A percentile compares a stretch with the other conserved stretches of the same genome.
These are phyloP conservation scores for Laterallus jamaicensis DNA, from an alignment of 2,113 vertebrate genomes.

Conservation along the genomic window DNA sequence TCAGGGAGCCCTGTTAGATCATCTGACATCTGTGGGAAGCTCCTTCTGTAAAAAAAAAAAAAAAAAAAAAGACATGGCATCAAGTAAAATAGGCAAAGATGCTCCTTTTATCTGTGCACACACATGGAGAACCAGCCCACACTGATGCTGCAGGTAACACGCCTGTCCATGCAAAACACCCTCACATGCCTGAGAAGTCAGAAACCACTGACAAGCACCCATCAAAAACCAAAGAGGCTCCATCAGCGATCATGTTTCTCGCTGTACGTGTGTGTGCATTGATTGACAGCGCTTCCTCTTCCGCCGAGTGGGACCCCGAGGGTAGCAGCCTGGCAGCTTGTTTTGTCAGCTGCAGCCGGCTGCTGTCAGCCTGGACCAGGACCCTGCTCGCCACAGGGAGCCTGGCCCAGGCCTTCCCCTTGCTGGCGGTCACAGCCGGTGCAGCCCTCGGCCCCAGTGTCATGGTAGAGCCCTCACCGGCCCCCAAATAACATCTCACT, in stretches of 20 bases:
- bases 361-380: background rate
- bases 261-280: background rate
- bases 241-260: slow-evolving; percentile 20
- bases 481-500: slow-evolving; percentile 8
- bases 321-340: slow-evolving; percentile 37
- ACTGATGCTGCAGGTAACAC: background rate
- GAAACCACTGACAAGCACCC: slow-evolving; percentile 28
- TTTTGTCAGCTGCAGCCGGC: slow-evolving; percentile 77
- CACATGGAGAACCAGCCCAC: background rate
- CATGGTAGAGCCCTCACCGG: background rate
- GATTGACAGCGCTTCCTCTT: slow-evolving; percentile 68
- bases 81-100: background rate
- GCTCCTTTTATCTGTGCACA: accelerated
- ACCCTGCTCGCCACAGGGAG: background rate
- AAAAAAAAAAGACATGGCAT: background rate
- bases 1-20: background rate
- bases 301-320: background rate
- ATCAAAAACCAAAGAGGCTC: background rate
- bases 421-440: background rate
- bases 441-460: background rate
- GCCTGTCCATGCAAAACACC: background rate
- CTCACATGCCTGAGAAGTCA: background rate
- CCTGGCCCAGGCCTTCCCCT: background rate
- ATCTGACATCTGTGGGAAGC: background rate
- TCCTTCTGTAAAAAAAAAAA: background rate